Conservation (phyloP, 2,888 invertebrate species). For the Chloroclysta siterata region DNA sequence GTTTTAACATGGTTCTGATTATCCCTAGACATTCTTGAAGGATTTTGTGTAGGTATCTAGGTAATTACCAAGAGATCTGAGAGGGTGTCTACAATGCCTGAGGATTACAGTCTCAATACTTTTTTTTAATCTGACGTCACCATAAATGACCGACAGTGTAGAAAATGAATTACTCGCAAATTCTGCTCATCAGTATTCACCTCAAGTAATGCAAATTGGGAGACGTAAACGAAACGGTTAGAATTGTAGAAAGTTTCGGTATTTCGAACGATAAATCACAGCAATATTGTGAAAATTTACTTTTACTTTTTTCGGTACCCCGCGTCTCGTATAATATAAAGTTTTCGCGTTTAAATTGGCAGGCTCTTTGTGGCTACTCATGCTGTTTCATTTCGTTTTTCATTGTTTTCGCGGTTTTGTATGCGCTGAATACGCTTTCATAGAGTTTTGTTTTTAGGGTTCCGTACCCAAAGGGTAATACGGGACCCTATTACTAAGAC, state of each 20-base stretch:
- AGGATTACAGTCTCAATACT: too few species aligned
- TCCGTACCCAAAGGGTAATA: too few species aligned
- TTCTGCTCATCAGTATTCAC: conserved; percentile 11
- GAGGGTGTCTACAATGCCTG: too few species aligned
- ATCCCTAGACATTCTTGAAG: too few species aligned
- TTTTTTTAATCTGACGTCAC: background rate
- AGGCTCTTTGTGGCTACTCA: conserved; percentile 56
- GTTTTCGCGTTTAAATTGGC: conserved; percentile 65
- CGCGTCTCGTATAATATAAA: conserved; percentile 48
- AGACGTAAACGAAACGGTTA: conserved; percentile 45
- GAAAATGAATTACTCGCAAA: background rate
- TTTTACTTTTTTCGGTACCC: conserved; percentile 44
- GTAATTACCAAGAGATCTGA: too few species aligned
- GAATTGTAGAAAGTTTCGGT: conserved; percentile 50
- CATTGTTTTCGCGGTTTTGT: conserved; percentile 29
- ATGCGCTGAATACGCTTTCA: conserved; percentile 11
- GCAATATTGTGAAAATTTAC: conserved; percentile 65
- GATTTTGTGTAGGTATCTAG: too few species aligned
- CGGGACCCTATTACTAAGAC: too few species aligned
- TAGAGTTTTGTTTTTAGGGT: background rate
- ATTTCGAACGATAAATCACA: conserved; percentile 63
- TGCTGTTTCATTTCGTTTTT: conserved; percentile 48
- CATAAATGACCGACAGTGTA: background rate
- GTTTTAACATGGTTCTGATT: too few species aligned
- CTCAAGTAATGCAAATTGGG: conserved; percentile 50